Conservation (phyloP, 1,140 invertebrate species). For the Brachionus manjavacas region DNA sequence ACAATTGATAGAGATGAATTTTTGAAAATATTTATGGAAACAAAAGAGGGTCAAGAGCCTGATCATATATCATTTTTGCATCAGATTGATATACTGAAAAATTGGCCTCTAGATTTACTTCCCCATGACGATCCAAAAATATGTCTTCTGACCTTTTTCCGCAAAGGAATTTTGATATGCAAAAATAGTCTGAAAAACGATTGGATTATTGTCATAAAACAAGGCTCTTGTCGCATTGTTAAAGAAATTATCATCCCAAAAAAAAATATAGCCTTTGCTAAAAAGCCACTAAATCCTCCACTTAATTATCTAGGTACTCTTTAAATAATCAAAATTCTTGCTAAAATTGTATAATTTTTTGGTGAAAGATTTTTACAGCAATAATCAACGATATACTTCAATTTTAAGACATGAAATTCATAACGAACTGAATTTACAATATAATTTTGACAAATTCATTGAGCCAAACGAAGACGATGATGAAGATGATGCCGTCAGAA, state of each 20-base stretch:
- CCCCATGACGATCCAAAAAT: conserved; percentile 51
- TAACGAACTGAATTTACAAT: conserved; percentile 18
- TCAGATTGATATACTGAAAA: conserved; percentile 44
- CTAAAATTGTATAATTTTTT: not conserved
- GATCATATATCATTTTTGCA: conserved; percentile 44
- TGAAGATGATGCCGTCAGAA: not conserved
- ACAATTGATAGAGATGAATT: conserved; percentile 43
- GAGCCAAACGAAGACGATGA: not conserved
- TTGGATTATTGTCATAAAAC: conserved; percentile 43
- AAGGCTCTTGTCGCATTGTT: conserved; percentile 43
- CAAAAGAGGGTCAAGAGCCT: conserved; percentile 35
- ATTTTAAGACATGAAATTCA: conserved; percentile 6
- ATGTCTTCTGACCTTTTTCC: conserved; percentile 52
- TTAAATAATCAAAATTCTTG: not conserved
- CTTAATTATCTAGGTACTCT: not conserved
- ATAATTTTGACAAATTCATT: not conserved
- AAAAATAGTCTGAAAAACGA: conserved; percentile 42
- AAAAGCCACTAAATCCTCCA: not conserved
- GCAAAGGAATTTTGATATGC: conserved; percentile 46
- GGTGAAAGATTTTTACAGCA: conserved; percentile 7
- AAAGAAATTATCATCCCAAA: conserved; percentile 36
- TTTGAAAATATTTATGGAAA: conserved; percentile 45
- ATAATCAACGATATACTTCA: conserved; percentile 16
- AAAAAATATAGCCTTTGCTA: not conserved
- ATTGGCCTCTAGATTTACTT: conserved; percentile 51